Evolutionary conservation across 2,797 vertebrate genomes (phyloP), one percentile per base, ranked within the genome.

Genomic region (Phoebastria nigripes): DNA sequence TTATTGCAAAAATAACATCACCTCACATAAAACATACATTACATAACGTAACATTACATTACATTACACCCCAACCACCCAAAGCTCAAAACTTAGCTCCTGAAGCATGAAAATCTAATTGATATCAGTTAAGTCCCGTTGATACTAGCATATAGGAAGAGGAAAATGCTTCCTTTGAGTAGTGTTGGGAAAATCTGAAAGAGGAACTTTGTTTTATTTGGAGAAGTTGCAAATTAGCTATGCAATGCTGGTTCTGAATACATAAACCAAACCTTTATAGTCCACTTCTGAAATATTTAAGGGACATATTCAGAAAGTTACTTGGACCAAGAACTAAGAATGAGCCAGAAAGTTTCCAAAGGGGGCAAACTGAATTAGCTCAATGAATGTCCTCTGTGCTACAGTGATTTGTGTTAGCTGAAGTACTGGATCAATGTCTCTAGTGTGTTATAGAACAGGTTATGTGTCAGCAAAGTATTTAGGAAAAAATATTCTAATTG

Each of bases 161-260:
- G 47, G 47, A 94, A 96, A 96, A 95, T 59, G 20, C 26, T 86
- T 89, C 63, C n/a, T 96, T 95, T 93, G 47, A 94, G 74, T 18
- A 73, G 14, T 44, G 59, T 16, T 82, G 41, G 47, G 59, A 61
- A 95, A 96, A 92, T 12, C 51, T 82, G 55, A 90, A 83, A 82
- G 49, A 66, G 55, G 46, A 88, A 90, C 73, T 67, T 87, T 70
- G 55, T 95, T 92, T 93, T 59, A 80, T 82, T 87, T 93, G 71
- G 56, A 87, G 37, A 87, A 92, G 29, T 20, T 92, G n/a, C 56
- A 87, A 87, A 95, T 92, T 77, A 93, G 63, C 65, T 79, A 47
- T 39, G 78, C 41, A 92, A 46, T 71, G 22, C 51, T 95, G 28
- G 10, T 51, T 81, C 85, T 94, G 59, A 82, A 87, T 55, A 84